phyloP scores from a whole-genome alignment of 2,113 vertebrate genomes.

The Reinhardtius hippoglossoides region DNA sequence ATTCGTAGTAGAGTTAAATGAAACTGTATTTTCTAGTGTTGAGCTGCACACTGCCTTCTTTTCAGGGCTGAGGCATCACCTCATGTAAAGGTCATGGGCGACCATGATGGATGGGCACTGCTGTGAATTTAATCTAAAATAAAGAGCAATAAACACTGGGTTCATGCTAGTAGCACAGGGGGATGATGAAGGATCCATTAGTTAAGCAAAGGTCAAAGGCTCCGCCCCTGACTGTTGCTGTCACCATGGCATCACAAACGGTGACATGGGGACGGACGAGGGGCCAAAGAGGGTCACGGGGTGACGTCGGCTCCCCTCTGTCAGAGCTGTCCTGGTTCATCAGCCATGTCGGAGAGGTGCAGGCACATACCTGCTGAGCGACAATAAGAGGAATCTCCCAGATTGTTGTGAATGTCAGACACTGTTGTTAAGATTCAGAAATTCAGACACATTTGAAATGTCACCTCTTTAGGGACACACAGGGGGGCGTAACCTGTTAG shows the following conservation, averaged over 20 bases:
- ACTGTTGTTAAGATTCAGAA: constrained; percentile 25
- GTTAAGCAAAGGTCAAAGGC: constrained; percentile 87
- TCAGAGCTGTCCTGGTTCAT: constrained; percentile 81
- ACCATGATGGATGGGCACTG: constrained; percentile 79
- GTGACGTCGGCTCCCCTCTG: constrained; percentile 48
- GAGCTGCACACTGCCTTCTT: constrained; percentile 27
- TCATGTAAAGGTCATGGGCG: constrained; percentile 81
- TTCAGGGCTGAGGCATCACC: constrained; percentile 72
- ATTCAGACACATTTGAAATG: constrained; percentile 41
- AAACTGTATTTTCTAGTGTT: constrained; percentile 26
- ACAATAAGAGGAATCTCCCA: constrained; percentile 61
- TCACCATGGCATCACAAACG: constrained; percentile 66
- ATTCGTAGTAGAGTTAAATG: constrained; percentile 7
- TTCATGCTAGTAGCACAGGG: constrained; percentile 67
- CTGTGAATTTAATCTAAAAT: constrained; percentile 84
- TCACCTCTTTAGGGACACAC: constrained; percentile 23
- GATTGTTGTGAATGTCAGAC: constrained; percentile 52
- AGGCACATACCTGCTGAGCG: constrained; percentile 72
- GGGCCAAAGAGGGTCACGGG: constrained; percentile 56
- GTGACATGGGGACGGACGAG: constrained; percentile 44
- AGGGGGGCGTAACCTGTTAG: neutral
- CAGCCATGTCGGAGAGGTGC: constrained; percentile 71
- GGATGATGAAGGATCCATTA: constrained; percentile 80
- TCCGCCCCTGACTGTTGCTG: constrained; percentile 79
- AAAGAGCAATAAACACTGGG: constrained; percentile 80